Evolutionary conservation across 2,888 invertebrate genomes (phyloP).

Genomic region (Fissipunctia ypsillon): DNA sequence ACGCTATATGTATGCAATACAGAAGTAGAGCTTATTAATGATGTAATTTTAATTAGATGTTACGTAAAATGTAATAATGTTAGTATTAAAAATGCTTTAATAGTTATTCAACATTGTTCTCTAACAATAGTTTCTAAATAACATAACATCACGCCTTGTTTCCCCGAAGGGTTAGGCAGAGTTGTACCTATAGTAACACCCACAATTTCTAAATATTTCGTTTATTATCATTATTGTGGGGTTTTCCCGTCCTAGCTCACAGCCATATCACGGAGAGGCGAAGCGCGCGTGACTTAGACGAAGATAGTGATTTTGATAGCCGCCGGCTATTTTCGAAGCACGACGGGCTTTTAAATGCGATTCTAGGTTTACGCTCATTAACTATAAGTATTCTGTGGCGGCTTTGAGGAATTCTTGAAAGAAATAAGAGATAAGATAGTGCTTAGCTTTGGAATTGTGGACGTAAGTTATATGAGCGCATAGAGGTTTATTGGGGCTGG

Average conservation of each 20-base stretch:
- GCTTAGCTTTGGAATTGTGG: slow-evolving; percentile 4
- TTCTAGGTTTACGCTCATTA: slow-evolving; percentile 63
- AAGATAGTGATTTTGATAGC: slow-evolving; percentile 76
- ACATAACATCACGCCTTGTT: too few species aligned
- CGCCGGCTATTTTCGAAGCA: slow-evolving; percentile 74
- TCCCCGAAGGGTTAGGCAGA: too few species aligned
- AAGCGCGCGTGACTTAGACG: slow-evolving; percentile 78
- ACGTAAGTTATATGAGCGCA: slow-evolving; percentile 1
- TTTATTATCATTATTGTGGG: slow-evolving; percentile 32
- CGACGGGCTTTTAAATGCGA: slow-evolving; percentile 67
- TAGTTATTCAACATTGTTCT: slow-evolving; percentile 1
- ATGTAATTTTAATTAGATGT: slow-evolving; percentile 27
- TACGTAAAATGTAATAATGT: slow-evolving; percentile 3
- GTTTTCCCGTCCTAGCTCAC: slow-evolving; percentile 61
- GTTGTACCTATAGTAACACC: too few species aligned
- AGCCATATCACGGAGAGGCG: slow-evolving; percentile 69
- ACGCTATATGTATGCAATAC: slow-evolving; percentile 32
- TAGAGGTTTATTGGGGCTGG: not conserved
- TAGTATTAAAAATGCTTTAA: slow-evolving; percentile 5
- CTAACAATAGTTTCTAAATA: slow-evolving; percentile 24
- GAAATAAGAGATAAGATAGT: slow-evolving; percentile 40
- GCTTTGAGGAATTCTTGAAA: slow-evolving; percentile 48
- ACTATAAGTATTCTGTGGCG: slow-evolving; percentile 51
- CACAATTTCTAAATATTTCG: slow-evolving; percentile 28
- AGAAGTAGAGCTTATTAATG: slow-evolving; percentile 10